Evolutionary conservation across 2,797 vertebrate species (phyloP), one percentile per base, ranked within the genome.

Genomic region (Anabacerthia variegaticeps): DNA sequence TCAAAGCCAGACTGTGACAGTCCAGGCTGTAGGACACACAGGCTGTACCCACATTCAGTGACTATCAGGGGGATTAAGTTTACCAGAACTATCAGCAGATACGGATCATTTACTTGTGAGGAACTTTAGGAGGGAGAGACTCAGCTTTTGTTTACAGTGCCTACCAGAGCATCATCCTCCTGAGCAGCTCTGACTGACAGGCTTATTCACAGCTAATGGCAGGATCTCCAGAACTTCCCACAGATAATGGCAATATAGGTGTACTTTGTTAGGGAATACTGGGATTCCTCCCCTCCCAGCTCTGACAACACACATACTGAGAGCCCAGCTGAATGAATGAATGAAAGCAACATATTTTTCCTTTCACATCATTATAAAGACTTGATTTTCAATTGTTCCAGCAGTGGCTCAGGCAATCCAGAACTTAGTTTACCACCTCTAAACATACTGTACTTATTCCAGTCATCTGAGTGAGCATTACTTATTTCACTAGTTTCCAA

Each of bases 131-230:
- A 72, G 8, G 20, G 44, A 78, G 61, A 88, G 11, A 32, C 43
- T 51, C 27, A 36, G 49, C 51, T 87, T 62, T 58, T 21, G 14
- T 67, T 93, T 74, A 77, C 63, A 62, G 76, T 30, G 34, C 59
- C 88, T 59, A n/a, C 28, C 54, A 32, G 76, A 69, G 26, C 34
- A 85, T 41, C 54, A 71, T 65, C 81, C 10, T 52, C 36, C 43
- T 12, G 52, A 32, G 69, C 8, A 17, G 72, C 65, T 66, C 5
- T 95, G 84, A 95, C 0, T 88, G 95, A 82, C 91, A 93, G 80
- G n/a, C 46, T 83, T 51, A 85, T 54, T 95, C 94, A 68, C 63
- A 93, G 80, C 63, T 91, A 91, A 93, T 85, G 91, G 74, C 80
- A 94, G 36, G 10, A 88, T 80, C 87, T 92, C 39, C 34, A 65